phyloP scores from a whole-genome alignment of 2,113 vertebrate genomes.

The Cyprichromis sp. region DNA sequence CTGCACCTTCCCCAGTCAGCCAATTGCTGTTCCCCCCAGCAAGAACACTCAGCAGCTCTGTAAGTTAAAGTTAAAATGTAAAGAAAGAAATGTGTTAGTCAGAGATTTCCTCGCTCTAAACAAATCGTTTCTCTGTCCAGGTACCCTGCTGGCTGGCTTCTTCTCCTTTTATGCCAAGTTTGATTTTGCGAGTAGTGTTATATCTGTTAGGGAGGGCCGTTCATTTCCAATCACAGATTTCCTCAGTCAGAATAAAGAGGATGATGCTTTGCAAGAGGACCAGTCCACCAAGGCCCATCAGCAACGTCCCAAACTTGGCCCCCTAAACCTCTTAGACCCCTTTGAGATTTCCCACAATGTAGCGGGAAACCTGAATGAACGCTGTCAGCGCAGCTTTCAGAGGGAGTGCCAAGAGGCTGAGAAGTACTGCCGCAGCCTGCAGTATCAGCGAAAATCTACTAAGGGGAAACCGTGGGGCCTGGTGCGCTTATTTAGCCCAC shows the following conservation, averaged over 20 bases:
- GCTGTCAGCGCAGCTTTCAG: slow-evolving; percentile 67
- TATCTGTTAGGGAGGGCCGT: slow-evolving; percentile 75
- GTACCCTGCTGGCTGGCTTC: slow-evolving; percentile 79
- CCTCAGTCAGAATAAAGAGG: slow-evolving; percentile 10
- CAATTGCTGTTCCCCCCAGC: slow-evolving; percentile 70
- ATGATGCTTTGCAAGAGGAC: slow-evolving; percentile 3
- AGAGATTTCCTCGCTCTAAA: not conserved
- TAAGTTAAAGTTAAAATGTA: slow-evolving; percentile 61
- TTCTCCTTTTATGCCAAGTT: slow-evolving; percentile 79
- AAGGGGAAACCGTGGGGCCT: slow-evolving; percentile 85
- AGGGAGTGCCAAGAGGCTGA: slow-evolving; percentile 75
- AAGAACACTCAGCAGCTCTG: slow-evolving; percentile 76
- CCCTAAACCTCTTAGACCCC: slow-evolving; percentile 86
- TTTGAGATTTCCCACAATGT: slow-evolving; percentile 90
- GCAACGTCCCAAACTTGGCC: slow-evolving; percentile 60
- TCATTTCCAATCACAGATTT: slow-evolving; percentile 61
- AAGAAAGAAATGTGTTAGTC: not conserved
- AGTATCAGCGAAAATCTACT: slow-evolving; percentile 76
- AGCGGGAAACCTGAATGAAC: slow-evolving; percentile 80
- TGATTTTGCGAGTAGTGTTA: slow-evolving; percentile 73
- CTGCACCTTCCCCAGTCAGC: slow-evolving; percentile 83
- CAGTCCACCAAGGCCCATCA: not conserved
- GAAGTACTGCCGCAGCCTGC: slow-evolving; percentile 83
- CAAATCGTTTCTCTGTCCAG: slow-evolving; percentile 42
- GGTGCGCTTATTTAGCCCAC: slow-evolving; percentile 73